Conservation (phyloP, 23 tunicate species). For the Styela clava region DNA sequence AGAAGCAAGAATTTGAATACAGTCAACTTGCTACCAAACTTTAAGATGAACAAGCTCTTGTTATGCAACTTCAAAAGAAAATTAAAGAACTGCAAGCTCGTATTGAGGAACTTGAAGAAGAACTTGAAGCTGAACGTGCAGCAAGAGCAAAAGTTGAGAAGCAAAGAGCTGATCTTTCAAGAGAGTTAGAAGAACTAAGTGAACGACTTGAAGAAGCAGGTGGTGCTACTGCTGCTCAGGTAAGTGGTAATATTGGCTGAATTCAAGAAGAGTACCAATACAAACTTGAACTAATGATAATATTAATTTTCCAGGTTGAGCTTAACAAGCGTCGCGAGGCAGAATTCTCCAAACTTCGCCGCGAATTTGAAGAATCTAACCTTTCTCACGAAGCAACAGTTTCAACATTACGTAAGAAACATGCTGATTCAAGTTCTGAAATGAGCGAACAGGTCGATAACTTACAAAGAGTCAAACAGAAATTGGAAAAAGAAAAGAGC, state of each 20-base stretch:
- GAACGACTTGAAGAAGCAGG: conserved; percentile 61
- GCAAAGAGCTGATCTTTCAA: conserved; percentile 35
- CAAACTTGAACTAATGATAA: too few species aligned
- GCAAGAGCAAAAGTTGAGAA: conserved; percentile 43
- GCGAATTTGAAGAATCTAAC: conserved; percentile 40
- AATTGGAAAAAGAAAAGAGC: conserved; percentile 37
- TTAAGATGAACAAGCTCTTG: conserved; percentile 97
- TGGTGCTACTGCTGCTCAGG: conserved; percentile 52
- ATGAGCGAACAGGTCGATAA: conserved; percentile 45
- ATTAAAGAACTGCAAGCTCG: conserved; percentile 93
- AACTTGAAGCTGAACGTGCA: conserved; percentile 46
- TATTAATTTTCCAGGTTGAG: conserved; percentile 15
- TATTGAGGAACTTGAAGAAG: conserved; percentile 53
- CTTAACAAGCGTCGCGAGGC: conserved; percentile 48
- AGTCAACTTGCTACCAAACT: conserved; percentile 83
- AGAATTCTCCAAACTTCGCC: conserved; percentile 40
- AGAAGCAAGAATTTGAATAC: conserved; percentile 95
- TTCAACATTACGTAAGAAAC: conserved; percentile 41
- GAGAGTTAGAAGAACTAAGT: conserved; percentile 47
- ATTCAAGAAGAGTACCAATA: too few species aligned
- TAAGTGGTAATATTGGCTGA: too few species aligned
- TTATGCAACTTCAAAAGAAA: conserved; percentile 88
- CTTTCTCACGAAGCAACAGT: conserved; percentile 41
- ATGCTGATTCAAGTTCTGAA: conserved; percentile 43
- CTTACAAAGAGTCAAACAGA: conserved; percentile 32